A percentile compares a stretch with the other conserved stretches of the same genome.
Evolutionary conservation across 2,888 invertebrate genomes (phyloP).

Genomic region (Zaprionus bogoriensis): DNA sequence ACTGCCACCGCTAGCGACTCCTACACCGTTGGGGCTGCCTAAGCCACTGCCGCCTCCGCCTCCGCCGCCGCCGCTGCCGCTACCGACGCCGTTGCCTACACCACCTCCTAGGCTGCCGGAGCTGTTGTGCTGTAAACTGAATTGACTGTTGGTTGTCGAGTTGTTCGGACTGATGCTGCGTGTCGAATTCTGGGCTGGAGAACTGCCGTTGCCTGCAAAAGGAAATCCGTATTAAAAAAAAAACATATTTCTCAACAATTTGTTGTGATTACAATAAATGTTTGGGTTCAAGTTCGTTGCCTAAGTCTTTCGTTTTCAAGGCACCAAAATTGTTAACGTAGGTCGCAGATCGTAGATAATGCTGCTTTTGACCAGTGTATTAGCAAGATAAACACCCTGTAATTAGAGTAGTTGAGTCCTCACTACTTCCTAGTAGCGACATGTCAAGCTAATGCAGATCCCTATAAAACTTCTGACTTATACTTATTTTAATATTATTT

Average conservation of each 20-base stretch:
- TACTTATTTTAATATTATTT: no score
- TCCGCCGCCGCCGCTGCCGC: slow-evolving; percentile 38
- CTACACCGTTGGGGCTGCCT: slow-evolving; percentile 41
- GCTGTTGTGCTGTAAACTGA: slow-evolving; percentile 83
- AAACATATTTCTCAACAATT: slow-evolving; percentile 18
- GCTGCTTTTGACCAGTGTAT: not conserved
- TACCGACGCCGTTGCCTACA: slow-evolving; percentile 9
- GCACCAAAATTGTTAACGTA: slow-evolving; percentile 9
- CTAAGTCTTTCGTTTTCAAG: slow-evolving; percentile 53
- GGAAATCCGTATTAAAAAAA: slow-evolving; percentile 4
- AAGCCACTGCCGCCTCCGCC: slow-evolving; percentile 44
- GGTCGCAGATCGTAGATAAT: not conserved
- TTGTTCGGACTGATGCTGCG: slow-evolving; percentile 83
- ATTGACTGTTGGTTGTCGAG: slow-evolving; percentile 83
- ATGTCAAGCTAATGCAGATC: no score
- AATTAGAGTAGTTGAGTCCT: no score
- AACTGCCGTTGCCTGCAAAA: slow-evolving; percentile 83
- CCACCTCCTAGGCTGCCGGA: slow-evolving; percentile 82
- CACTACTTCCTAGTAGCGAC: no score
- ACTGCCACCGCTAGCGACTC: slow-evolving; percentile 68
- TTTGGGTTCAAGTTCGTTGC: slow-evolving; percentile 44
- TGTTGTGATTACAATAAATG: slow-evolving; percentile 14
- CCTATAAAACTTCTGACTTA: no score
- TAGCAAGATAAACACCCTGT: not conserved
- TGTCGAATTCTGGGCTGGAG: slow-evolving; percentile 83